Percentiles rank a stretch among this genome's conserved stretches.
Evolutionary conservation across 2,797 vertebrate species (phyloP).

Genomic region (Scolopax bukidnonensis): DNA sequence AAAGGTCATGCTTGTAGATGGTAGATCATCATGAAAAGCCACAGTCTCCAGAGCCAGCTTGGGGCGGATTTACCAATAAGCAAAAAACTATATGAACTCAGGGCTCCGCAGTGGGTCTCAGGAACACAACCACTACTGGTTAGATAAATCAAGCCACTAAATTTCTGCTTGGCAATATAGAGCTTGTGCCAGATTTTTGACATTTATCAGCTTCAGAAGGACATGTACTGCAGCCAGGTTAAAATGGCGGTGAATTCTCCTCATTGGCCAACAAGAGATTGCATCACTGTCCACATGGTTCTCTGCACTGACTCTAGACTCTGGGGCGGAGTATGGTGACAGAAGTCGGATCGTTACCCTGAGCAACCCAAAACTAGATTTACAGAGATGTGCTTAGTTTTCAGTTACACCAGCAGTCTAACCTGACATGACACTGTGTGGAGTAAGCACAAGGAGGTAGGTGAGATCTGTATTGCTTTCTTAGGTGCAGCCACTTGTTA

Average conservation of each 20-base stretch:
- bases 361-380: neutral
- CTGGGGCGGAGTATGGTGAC: neutral
- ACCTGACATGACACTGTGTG: neutral
- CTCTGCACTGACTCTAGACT: neutral
- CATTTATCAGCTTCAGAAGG: neutral
- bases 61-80: neutral
- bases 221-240: neutral
- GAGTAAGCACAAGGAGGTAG: neutral
- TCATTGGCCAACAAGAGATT: no score
- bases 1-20: neutral
- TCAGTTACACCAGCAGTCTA: neutral
- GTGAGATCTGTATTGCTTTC: neutral
- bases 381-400: neutral
- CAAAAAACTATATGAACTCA: neutral
- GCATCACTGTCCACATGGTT: neutral
- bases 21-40: neutral
- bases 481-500: neutral
- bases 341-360: neutral
- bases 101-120: neutral
- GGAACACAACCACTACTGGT: neutral
- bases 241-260: no score
- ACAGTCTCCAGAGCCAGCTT: neutral
- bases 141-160: neutral
- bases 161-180: neutral
- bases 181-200: neutral